phyloP scores from a whole-genome alignment of 1,140 invertebrate species.

The Sipha flava region DNA sequence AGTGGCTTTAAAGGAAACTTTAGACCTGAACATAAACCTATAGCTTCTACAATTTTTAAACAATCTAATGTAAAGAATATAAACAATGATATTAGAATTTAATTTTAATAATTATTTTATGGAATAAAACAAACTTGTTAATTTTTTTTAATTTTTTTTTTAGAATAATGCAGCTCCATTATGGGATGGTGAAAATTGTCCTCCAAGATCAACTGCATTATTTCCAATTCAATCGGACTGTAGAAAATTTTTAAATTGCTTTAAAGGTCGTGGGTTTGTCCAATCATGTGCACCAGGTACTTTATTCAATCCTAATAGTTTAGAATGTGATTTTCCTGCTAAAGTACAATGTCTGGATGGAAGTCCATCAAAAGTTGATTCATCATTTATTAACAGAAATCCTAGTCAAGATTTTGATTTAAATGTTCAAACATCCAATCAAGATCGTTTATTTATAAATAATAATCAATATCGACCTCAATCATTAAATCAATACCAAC shows the following conservation, averaged over 20 bases:
- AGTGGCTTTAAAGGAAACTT: background rate
- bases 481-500: background rate
- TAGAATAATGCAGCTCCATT: background rate
- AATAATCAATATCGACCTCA: background rate
- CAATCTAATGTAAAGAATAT: background rate
- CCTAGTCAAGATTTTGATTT: conserved; percentile 9
- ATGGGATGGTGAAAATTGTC: conserved; percentile 44
- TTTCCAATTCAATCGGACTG: conserved; percentile 56
- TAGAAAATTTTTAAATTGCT: conserved; percentile 60
- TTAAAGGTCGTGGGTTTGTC: conserved; percentile 50
- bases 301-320: conserved; percentile 53
- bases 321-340: conserved; percentile 55
- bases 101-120: background rate
- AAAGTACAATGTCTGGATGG: conserved; percentile 51
- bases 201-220: conserved; percentile 49
- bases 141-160: background rate
- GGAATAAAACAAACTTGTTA: background rate
- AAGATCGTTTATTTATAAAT: background rate
- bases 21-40: background rate
- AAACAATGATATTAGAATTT: background rate
- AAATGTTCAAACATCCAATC: background rate
- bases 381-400: conserved; percentile 9
- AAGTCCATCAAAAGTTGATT: conserved; percentile 5
- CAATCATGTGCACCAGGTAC: conserved; percentile 57
- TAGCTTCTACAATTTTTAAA: background rate